phyloP scores from a whole-genome alignment of 2,113 vertebrate species.

The Chloropsis hardwickii region DNA sequence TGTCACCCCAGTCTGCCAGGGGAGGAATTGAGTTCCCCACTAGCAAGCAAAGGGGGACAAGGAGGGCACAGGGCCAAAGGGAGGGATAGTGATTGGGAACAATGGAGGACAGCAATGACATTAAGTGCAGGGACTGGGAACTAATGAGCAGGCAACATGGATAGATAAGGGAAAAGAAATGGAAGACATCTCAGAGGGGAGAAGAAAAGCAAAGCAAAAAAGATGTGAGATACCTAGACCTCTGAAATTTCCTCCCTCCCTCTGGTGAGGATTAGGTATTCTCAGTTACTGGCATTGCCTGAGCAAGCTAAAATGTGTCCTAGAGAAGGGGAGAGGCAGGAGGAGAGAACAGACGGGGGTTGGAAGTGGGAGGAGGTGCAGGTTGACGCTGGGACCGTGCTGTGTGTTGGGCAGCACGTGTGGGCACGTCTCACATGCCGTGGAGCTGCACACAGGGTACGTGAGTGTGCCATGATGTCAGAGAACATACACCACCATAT shows the following conservation, averaged over 20 bases:
- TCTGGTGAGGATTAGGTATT: neutral
- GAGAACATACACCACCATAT: constrained; percentile 1
- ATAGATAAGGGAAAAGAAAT: neutral
- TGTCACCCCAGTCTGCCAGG: neutral
- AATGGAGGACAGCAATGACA: neutral
- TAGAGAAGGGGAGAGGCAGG: neutral
- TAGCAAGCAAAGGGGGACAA: neutral
- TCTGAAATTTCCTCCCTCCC: neutral
- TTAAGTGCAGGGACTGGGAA: neutral
- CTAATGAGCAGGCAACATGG: neutral
- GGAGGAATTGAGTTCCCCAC: neutral
- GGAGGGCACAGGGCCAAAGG: rapidly evolving
- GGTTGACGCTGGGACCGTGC: neutral
- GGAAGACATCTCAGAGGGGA: neutral
- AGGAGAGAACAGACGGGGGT: neutral
- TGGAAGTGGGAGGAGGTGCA: neutral
- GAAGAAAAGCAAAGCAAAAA: neutral
- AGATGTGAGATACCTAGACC: neutral
- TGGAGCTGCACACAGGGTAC: neutral
- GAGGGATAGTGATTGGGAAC: neutral
- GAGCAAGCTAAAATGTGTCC: constrained; percentile 10
- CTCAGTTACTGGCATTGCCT: constrained; percentile 17
- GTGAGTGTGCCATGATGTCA: neutral
- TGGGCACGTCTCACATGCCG: neutral
- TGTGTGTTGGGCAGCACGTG: neutral